Evolutionary conservation across 2,888 invertebrate genomes (phyloP).

Genomic region (Drosophila parthenogenetica): DNA sequence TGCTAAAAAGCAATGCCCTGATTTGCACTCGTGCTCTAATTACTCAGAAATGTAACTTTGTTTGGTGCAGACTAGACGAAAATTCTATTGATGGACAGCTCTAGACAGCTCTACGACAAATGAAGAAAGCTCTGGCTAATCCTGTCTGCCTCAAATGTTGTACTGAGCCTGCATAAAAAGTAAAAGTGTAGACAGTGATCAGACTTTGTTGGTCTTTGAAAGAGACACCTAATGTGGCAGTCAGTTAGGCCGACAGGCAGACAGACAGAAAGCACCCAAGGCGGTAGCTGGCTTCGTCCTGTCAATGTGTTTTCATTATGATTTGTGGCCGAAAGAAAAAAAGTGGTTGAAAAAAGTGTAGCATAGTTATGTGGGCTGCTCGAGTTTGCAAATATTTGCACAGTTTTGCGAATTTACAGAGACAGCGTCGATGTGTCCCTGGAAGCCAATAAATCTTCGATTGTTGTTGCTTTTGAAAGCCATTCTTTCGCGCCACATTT

Average conservation of each 20-base stretch:
- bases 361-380: slow-evolving; percentile 45
- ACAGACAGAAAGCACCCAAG: slow-evolving; percentile 5
- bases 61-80: neutral
- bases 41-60: neutral
- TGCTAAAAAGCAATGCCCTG: neutral
- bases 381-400: slow-evolving; percentile 9
- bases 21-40: slow-evolving; percentile 10
- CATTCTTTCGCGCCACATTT: slow-evolving; percentile 63
- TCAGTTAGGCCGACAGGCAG: neutral
- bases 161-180: slow-evolving; percentile 50
- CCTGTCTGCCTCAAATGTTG: slow-evolving; percentile 54
- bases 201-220: neutral
- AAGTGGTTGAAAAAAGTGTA: slow-evolving; percentile 34
- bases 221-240: slow-evolving; percentile 13
- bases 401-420: slow-evolving; percentile 42
- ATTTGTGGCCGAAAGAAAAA: slow-evolving; percentile 57
- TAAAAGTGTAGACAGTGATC: slow-evolving; percentile 4
- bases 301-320: slow-evolving; percentile 62
- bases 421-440: slow-evolving; percentile 13
- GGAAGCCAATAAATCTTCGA: slow-evolving; percentile 62
- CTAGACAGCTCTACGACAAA: slow-evolving; percentile 18
- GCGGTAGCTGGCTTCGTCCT: slow-evolving; percentile 21
- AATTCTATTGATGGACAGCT: slow-evolving; percentile 13
- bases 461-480: slow-evolving; percentile 38
- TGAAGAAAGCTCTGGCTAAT: slow-evolving; percentile 40